Conservation (phyloP, 2,888 invertebrate species). For the Hyppa rectilinea region DNA sequence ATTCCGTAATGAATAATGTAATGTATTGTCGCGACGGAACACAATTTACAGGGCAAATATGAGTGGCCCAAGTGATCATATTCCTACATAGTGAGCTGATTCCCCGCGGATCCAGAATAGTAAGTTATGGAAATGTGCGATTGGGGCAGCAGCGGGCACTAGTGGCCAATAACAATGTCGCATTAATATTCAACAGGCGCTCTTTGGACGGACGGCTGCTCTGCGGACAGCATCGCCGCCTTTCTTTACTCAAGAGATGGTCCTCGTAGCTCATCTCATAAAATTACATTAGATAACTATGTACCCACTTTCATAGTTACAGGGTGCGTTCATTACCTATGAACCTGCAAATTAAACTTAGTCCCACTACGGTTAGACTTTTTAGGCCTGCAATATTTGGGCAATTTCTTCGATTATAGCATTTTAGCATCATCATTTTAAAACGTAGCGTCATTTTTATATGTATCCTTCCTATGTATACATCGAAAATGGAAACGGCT, state of each 20-base stretch:
- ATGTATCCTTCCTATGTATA: background rate
- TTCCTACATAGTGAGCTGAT: slow-evolving; percentile 87
- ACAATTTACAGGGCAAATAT: slow-evolving; percentile 83
- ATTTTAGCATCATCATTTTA: background rate
- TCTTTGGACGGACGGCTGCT: slow-evolving; percentile 86
- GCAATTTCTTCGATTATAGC: background rate
- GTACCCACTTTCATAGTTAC: slow-evolving; percentile 16
- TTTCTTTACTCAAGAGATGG: slow-evolving; percentile 81
- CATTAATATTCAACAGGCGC: slow-evolving; percentile 90
- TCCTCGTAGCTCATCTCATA: slow-evolving; percentile 75
- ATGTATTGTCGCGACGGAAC: slow-evolving; percentile 76
- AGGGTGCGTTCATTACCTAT: slow-evolving; percentile 17
- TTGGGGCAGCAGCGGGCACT: slow-evolving; percentile 90
- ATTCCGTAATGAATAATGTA: slow-evolving; percentile 82
- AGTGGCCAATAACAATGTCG: slow-evolving; percentile 90
- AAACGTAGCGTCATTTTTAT: background rate
- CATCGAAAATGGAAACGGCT: background rate
- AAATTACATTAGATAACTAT: slow-evolving; percentile 67
- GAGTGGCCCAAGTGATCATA: slow-evolving; percentile 84
- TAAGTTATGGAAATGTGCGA: slow-evolving; percentile 91
- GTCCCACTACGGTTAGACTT: background rate
- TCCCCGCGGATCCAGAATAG: slow-evolving; percentile 90
- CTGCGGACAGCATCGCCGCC: slow-evolving; percentile 82
- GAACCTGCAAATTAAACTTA: background rate
- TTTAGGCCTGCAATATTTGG: background rate